Evolutionary conservation across 2,797 vertebrate genomes (phyloP).

Genomic region (Cirrhinus molitorella): DNA sequence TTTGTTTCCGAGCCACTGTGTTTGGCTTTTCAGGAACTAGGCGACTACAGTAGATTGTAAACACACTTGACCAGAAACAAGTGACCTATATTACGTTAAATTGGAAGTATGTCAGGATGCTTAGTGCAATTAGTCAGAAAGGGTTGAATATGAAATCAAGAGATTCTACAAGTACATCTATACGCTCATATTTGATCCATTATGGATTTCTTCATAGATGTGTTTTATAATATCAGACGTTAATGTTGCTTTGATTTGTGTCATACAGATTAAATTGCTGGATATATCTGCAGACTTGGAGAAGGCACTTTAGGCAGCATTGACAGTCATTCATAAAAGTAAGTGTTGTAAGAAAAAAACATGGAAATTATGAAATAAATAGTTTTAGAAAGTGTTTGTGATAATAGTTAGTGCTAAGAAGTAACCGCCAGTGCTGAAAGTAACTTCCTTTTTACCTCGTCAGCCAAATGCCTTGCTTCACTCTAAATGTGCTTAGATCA

Average conservation of each 20-base stretch:
- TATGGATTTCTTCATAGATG: not conserved
- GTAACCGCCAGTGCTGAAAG: not conserved
- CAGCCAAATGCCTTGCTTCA: not conserved
- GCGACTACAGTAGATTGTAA: not conserved
- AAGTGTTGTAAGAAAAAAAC: too few relatives aligned
- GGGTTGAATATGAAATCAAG: not conserved
- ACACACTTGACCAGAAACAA: constrained; percentile 1
- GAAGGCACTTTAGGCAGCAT: not conserved
- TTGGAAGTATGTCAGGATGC: not conserved
- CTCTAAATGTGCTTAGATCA: not conserved
- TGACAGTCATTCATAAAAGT: too few relatives aligned
- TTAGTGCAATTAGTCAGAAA: not conserved
- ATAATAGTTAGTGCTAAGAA: not conserved
- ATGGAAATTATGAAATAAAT: too few relatives aligned
- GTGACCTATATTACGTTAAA: not conserved
- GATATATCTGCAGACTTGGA: not conserved
- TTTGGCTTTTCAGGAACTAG: not conserved
- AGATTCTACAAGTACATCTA: not conserved
- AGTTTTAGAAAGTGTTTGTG: too few relatives aligned
- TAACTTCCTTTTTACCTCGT: not conserved
- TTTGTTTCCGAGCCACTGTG: not conserved
- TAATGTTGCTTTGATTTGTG: not conserved
- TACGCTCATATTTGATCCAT: not conserved
- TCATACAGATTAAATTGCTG: not conserved
- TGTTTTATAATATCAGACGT: not conserved